Conservation (phyloP, 1,140 invertebrate genomes). For the Ctenoplectra terminalis region DNA sequence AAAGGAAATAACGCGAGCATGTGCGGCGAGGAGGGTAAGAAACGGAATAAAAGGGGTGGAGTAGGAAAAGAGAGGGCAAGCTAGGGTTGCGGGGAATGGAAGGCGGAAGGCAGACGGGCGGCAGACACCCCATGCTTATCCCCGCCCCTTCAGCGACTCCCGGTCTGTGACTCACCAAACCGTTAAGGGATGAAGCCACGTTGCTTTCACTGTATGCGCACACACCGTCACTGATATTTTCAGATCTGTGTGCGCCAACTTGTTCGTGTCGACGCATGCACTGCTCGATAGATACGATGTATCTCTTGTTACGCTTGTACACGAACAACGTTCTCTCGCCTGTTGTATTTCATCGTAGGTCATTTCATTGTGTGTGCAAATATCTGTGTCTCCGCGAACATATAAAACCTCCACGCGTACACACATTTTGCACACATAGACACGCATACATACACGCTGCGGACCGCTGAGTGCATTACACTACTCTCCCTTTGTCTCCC, state of each 20-base stretch:
- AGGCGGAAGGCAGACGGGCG: slow-evolving; percentile 79
- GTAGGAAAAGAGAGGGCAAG: slow-evolving; percentile 54
- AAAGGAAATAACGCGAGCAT: slow-evolving; percentile 46
- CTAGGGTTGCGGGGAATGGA: slow-evolving; percentile 55
- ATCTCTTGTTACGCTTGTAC: slow-evolving; percentile 48
- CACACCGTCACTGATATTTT: slow-evolving; percentile 44
- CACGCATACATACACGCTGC: background rate
- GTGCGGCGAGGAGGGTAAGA: slow-evolving; percentile 42
- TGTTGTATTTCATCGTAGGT: slow-evolving; percentile 43
- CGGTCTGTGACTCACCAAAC: slow-evolving; percentile 81
- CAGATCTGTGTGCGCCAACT: slow-evolving; percentile 24
- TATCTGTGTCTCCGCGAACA: background rate
- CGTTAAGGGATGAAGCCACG: slow-evolving; percentile 80
- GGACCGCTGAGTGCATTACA: slow-evolving; percentile 31
- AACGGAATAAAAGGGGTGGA: slow-evolving; percentile 44
- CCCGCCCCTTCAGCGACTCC: slow-evolving; percentile 67
- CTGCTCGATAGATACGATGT: slow-evolving; percentile 38
- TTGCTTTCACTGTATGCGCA: slow-evolving; percentile 71
- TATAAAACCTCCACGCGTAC: no score
- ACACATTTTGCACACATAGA: background rate
- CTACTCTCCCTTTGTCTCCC: background rate
- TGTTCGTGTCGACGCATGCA: slow-evolving; percentile 30
- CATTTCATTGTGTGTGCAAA: background rate
- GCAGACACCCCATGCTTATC: slow-evolving; percentile 81
- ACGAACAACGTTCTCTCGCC: slow-evolving; percentile 3